These are phyloP conservation scores for Agapostemon virescens DNA, from an alignment of 2,888 invertebrate species.

Conservation along the genomic window DNA sequence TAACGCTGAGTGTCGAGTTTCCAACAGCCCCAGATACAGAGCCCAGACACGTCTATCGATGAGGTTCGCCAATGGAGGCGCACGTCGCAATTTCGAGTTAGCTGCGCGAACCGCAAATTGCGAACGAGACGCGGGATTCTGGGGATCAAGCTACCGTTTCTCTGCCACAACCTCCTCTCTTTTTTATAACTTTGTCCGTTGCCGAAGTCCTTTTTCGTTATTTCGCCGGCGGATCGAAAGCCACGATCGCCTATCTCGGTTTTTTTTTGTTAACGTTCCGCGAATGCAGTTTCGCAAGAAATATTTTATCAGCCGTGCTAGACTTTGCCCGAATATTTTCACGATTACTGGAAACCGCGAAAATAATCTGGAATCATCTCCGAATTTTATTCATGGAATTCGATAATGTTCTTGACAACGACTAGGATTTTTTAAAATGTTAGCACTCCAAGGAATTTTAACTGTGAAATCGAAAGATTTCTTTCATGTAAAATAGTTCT, in stretches of 20 bases:
- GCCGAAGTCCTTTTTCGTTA: neutral
- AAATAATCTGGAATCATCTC: neutral
- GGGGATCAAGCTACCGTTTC: constrained; percentile 23
- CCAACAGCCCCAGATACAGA: constrained; percentile 42
- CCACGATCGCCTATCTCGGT: neutral
- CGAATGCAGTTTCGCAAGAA: neutral
- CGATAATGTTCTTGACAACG: too few species aligned
- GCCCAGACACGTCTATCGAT: constrained; percentile 18
- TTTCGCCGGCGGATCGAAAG: constrained; percentile 13
- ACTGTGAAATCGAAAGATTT: too few species aligned
- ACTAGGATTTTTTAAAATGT: too few species aligned
- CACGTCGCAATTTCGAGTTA: constrained; percentile 45
- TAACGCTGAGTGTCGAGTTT: constrained; percentile 54
- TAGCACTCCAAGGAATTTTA: too few species aligned
- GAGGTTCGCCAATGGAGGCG: constrained; percentile 2
- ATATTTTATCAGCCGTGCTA: neutral
- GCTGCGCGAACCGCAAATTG: constrained; percentile 50
- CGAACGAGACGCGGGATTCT: constrained; percentile 50
- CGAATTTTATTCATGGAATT: too few species aligned
- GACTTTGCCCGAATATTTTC: neutral
- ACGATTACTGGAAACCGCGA: neutral
- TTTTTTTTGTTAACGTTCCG: neutral
- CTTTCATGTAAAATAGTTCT: too few species aligned
- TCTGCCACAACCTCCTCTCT: neutral
- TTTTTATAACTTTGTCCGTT: neutral